These are phyloP conservation scores for Drosophila littoralis DNA, from an alignment of 1,140 invertebrate species.

Conservation along the genomic window DNA sequence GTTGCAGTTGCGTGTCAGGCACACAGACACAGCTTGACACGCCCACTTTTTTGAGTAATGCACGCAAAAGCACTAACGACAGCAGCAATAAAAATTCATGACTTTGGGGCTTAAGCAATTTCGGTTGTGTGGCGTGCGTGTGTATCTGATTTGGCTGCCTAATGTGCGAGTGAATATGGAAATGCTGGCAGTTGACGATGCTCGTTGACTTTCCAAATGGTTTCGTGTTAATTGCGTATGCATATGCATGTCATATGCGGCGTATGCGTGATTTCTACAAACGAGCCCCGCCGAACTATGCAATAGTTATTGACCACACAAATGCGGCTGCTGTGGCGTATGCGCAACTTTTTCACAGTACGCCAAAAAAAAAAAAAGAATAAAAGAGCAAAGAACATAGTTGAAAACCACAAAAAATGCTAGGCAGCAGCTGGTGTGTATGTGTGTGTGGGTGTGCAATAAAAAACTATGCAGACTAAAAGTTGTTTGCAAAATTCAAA, in stretches of 20 bases:
- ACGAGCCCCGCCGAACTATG: constrained; percentile 64
- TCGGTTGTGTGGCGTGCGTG: constrained; percentile 8
- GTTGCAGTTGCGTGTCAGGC: constrained; percentile 42
- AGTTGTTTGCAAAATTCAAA: constrained; percentile 67
- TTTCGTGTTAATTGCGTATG: constrained; percentile 62
- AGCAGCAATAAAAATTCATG: constrained; percentile 82
- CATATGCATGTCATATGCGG: constrained; percentile 25
- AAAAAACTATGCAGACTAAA: constrained; percentile 65
- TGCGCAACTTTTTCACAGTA: constrained; percentile 24
- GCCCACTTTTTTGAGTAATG: constrained; percentile 49
- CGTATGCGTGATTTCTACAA: constrained; percentile 58
- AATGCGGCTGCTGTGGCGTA: constrained; percentile 21
- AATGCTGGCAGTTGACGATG: constrained; percentile 38
- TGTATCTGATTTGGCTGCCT: constrained; percentile 35
- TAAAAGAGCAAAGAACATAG: constrained; percentile 9
- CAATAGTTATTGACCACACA: constrained; percentile 74
- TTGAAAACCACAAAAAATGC: constrained; percentile 36
- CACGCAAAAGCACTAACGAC: constrained; percentile 79
- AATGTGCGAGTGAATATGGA: constrained; percentile 71
- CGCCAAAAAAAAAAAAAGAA: constrained; percentile 3
- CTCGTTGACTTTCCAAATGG: constrained; percentile 54
- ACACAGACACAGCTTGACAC: background rate
- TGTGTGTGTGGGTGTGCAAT: constrained; percentile 10
- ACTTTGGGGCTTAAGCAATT: constrained; percentile 52
- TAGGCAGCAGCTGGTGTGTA: background rate